Percentiles rank a stretch among this genome's conserved stretches.
Conservation (phyloP, 2,113 vertebrate species). For the Vireo altiloquus region DNA sequence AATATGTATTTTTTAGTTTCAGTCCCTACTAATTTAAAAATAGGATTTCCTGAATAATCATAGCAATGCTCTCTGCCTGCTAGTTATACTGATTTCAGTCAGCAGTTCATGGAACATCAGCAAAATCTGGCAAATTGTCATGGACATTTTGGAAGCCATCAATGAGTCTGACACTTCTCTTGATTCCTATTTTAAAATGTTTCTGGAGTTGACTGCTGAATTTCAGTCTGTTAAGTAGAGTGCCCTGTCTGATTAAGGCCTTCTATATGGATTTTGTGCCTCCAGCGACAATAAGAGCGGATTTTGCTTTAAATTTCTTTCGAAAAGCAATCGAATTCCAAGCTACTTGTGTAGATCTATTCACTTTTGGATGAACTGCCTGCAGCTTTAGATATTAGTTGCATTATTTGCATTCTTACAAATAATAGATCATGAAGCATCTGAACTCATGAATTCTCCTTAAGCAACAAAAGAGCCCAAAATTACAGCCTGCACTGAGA, state of each 20-base stretch:
- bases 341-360: not conserved
- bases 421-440: not conserved
- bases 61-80: not conserved
- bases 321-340: not conserved
- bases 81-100: not conserved
- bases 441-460: not conserved
- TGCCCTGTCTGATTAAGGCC: not conserved
- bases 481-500: not conserved
- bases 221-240: not conserved
- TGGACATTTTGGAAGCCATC: not conserved
- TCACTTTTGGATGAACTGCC: not conserved
- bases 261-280: not conserved
- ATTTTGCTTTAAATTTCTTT: not conserved
- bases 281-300: not conserved
- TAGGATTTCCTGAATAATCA: not conserved
- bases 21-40: not conserved
- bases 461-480: not conserved
- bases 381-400: not conserved
- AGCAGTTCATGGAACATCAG: not conserved
- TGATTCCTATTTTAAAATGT: not conserved
- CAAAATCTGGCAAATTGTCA: not conserved
- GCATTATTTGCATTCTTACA: not conserved
- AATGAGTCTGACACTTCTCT: not conserved
- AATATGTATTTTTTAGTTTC: not conserved
- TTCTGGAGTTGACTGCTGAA: not conserved